Base-by-base conservation (phyloP, 2,113 vertebrate genomes). In the Corydoras sp. region DNA sequence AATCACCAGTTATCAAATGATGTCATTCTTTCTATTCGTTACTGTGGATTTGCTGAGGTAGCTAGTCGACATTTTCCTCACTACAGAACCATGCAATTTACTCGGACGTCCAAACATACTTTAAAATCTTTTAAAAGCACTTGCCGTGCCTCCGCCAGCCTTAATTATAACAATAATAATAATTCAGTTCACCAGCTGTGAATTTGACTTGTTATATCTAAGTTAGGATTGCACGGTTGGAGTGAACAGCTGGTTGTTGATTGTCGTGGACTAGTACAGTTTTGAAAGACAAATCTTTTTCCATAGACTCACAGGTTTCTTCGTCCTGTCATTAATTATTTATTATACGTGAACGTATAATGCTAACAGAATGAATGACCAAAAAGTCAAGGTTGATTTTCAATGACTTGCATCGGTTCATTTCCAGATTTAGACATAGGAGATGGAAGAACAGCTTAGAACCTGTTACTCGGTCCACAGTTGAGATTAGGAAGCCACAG, bases 1-100 rank as follows among this genome's bases (percentile, higher is more conserved):
- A n/a, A n/a, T n/a, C 54, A 56, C 12, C 54, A 72, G 58, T 70
- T 5, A 32, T 68, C 43, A 76, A 59, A 67, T 50, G 15, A 32
- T 60, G 13, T 69, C 50, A 30, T 76, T 49, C 24, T 30, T 12
- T 74, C 48, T 67, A 60, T 29, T 58, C 30, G 15, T 66, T 24
- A n/a, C 13, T 68, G 58, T 49, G 69, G 68, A 31, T 53, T n/a
- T 73, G 30, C 69, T 75, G 35, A 18, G 18, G 32, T 53, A 6
- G 24, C 50, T 63, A 5, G 35, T 43, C 35, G 49, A 61, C 58
- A 35, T 71, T 58, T 24, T 31, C 48, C 63, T 54, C 51, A 68
- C 15, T 53, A 62, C 58, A 59, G 53, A 48, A 56, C 14, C 58
- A 62, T 32, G 56, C 70, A 66, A 62, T 35, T 60, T 51, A 67